phyloP scores from a whole-genome alignment of 2,888 invertebrate genomes.

The Carterocephalus palaemon region DNA sequence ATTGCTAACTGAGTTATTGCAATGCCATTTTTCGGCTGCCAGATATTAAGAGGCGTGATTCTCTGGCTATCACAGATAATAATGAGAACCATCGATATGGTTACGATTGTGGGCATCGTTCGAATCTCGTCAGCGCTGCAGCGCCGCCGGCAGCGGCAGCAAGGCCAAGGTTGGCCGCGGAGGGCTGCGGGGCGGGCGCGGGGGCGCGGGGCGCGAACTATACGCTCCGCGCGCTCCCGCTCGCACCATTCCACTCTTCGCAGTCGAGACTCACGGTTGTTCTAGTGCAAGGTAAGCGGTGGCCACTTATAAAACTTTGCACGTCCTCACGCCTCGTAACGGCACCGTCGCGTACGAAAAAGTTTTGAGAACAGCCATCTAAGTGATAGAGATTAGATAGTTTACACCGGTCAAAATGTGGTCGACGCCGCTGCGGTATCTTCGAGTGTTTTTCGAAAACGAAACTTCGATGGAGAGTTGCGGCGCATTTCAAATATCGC shows the following conservation, averaged over 20 bases:
- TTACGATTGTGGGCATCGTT: constrained; percentile 37
- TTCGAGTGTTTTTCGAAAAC: constrained; percentile 59
- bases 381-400: no score
- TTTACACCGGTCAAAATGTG: constrained; percentile 59
- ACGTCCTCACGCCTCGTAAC: constrained; percentile 37
- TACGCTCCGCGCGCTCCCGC: constrained; percentile 73
- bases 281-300: constrained; percentile 77
- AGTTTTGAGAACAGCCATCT: constrained; percentile 43
- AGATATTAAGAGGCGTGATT: constrained; percentile 7
- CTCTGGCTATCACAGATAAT: no score
- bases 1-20: neutral
- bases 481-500: constrained; percentile 57
- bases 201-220: constrained; percentile 53
- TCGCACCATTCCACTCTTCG: constrained; percentile 77
- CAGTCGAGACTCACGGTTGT: constrained; percentile 79
- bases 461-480: constrained; percentile 48
- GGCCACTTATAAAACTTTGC: constrained; percentile 53
- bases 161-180: constrained; percentile 75
- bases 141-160: constrained; percentile 55
- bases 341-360: constrained; percentile 43
- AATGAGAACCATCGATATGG: constrained; percentile 10
- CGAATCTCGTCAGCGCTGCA: constrained; percentile 37
- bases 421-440: constrained; percentile 49
- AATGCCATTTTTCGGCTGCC: neutral
- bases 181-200: constrained; percentile 67